Evolutionary conservation across 2,113 vertebrate genomes (phyloP).

Genomic region (Echinops telfairi): DNA sequence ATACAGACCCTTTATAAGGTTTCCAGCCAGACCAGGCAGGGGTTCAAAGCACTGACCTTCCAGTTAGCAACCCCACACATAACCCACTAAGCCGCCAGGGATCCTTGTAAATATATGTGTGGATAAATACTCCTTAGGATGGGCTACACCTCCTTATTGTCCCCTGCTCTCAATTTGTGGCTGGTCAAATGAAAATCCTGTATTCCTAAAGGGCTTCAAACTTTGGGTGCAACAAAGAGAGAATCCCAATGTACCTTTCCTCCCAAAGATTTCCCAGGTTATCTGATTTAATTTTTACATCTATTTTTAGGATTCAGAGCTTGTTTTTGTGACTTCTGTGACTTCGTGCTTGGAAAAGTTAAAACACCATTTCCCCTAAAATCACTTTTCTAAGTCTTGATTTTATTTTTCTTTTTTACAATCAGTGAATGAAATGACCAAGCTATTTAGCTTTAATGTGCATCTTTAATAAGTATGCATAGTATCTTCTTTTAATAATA

Average conservation of each 20-base stretch:
- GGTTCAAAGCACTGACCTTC: too few relatives aligned
- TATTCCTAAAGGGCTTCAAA: neutral
- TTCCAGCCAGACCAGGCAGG: too few relatives aligned
- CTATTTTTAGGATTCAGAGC: slow-evolving; percentile 28
- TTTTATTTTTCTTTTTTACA: slow-evolving; percentile 58
- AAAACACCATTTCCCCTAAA: neutral
- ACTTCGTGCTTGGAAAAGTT: slow-evolving; percentile 57
- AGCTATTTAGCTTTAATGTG: slow-evolving; percentile 43
- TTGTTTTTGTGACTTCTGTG: slow-evolving; percentile 45
- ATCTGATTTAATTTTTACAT: slow-evolving; percentile 60
- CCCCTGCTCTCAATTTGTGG: neutral
- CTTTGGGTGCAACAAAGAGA: neutral
- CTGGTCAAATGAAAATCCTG: neutral
- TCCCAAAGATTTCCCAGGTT: neutral
- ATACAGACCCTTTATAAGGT: too few relatives aligned
- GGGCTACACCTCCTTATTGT: neutral
- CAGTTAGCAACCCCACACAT: too few relatives aligned
- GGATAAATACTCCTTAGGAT: neutral
- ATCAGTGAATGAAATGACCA: neutral
- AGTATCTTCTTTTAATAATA: slow-evolving; percentile 37
- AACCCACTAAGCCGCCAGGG: too few relatives aligned
- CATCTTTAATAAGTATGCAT: neutral
- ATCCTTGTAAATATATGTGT: neutral
- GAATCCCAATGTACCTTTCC: neutral
- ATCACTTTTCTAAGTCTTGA: neutral